phyloP scores from a whole-genome alignment of 2,113 vertebrate genomes.

The Oreochromis niloticus region DNA sequence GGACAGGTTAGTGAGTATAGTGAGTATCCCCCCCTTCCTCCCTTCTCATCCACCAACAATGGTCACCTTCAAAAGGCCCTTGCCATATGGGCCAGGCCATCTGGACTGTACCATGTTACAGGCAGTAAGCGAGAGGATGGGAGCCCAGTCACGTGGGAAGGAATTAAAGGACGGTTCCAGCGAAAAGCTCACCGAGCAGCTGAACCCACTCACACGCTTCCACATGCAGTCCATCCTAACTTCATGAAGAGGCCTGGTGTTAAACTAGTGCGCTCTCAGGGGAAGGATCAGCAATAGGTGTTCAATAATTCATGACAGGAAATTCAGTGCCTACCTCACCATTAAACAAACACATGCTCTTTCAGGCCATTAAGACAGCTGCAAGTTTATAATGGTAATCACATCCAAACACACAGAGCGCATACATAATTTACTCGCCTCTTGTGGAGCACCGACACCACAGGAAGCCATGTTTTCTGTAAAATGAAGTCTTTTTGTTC shows the following conservation, averaged over 20 bases:
- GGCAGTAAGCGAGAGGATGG: neutral
- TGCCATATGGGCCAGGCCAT: conserved; percentile 61
- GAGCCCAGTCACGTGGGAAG: neutral
- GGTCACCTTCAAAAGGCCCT: conserved; percentile 60
- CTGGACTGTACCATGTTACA: conserved; percentile 60
- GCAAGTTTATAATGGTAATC: neutral
- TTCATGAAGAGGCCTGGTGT: neutral
- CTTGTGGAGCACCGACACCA: neutral
- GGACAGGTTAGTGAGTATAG: conserved; percentile 6
- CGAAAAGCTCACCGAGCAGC: neutral
- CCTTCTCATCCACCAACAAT: neutral
- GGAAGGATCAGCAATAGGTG: conserved; percentile 6
- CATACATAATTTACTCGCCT: neutral
- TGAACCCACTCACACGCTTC: neutral
- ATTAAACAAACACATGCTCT: conserved; percentile 30
- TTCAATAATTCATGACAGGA: conserved; percentile 39
- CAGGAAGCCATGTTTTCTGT: neutral
- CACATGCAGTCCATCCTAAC: neutral
- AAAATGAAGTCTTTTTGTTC: neutral
- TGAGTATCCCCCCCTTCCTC: neutral
- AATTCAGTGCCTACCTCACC: neutral
- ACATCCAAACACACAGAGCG: neutral
- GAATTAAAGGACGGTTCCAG: neutral
- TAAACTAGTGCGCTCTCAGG: conserved; percentile 9
- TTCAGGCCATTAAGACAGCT: neutral